Evolutionary conservation across 64 coral and sea anemone genomes (phyloP).

Genomic region (Pachyseris speciosa): DNA sequence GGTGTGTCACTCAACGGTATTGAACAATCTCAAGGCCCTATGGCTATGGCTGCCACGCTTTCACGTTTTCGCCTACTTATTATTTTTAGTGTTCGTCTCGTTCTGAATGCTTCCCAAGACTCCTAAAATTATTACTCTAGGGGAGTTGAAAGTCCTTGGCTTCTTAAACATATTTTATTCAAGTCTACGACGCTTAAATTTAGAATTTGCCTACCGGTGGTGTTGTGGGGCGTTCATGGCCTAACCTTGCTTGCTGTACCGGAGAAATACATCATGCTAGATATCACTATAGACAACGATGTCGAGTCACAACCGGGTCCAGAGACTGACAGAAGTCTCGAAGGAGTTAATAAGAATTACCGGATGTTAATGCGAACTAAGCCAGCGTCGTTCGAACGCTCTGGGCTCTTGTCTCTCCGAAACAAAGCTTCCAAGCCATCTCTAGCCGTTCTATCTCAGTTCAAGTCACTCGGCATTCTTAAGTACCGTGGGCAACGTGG

Average conservation of each 20-base stretch:
- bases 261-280: conserved; percentile 11
- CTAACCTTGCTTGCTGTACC: conserved; percentile 1
- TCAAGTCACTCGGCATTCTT: conserved; percentile 28
- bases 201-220: background rate
- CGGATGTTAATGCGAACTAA: conserved; percentile 20
- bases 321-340: conserved; percentile 16
- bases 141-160: background rate
- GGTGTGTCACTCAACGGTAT: too few species aligned
- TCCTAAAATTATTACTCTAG: conserved; percentile 7
- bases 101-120: background rate
- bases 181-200: background rate
- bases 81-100: background rate
- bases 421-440: conserved; percentile 25
- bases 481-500: conserved; percentile 15
- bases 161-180: background rate
- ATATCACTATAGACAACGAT: background rate
- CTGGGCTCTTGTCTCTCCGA: conserved; percentile 21
- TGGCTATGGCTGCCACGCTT: too few species aligned
- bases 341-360: conserved; percentile 17
- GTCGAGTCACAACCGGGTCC: conserved; percentile 20
- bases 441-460: conserved; percentile 27
- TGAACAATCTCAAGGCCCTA: too few species aligned
- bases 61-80: background rate
- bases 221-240: conserved; percentile 2
- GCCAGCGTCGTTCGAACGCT: background rate